A percentile compares a stretch with the other conserved stretches of the same genome.
phyloP scores from a whole-genome alignment of 2,113 vertebrate genomes.

The Chitala chitala region DNA sequence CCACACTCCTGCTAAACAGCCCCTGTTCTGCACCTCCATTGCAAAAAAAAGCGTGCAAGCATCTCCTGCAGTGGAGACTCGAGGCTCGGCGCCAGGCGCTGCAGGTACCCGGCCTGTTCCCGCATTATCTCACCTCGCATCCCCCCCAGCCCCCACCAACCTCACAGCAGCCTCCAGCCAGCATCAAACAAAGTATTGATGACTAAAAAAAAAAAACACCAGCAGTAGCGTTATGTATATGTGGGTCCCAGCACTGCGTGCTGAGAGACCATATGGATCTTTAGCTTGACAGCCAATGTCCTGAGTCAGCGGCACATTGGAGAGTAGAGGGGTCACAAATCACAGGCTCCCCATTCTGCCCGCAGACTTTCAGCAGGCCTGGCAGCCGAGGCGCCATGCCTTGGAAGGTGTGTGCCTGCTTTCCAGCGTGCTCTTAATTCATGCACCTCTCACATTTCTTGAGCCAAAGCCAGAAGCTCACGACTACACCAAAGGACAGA shows the following conservation, averaged over 20 bases:
- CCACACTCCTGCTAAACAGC: too few species aligned
- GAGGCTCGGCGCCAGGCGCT: background rate
- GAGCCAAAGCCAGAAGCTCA: too few species aligned
- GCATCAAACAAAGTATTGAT: background rate
- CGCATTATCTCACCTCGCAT: slow-evolving; percentile 12
- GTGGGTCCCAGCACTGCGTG: background rate
- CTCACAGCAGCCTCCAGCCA: background rate
- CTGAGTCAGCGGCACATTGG: slow-evolving; percentile 27
- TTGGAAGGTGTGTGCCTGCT: background rate
- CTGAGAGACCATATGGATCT: slow-evolving; percentile 36
- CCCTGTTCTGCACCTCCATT: too few species aligned
- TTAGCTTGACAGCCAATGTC: slow-evolving; percentile 10
- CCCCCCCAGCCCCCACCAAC: background rate
- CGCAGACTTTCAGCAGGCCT: background rate
- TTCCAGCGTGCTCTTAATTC: too few species aligned
- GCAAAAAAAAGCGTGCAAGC: background rate
- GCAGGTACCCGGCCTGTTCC: background rate
- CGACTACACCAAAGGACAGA: too few species aligned
- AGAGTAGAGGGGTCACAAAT: slow-evolving; percentile 8
- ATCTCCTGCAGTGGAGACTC: background rate
- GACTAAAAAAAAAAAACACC: background rate
- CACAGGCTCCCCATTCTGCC: background rate
- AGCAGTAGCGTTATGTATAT: background rate
- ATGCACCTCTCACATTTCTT: too few species aligned
- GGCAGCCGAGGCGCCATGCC: background rate